These are phyloP conservation scores for Uloborus plumipes DNA, from an alignment of 2,888 invertebrate species.

Conservation along the genomic window DNA sequence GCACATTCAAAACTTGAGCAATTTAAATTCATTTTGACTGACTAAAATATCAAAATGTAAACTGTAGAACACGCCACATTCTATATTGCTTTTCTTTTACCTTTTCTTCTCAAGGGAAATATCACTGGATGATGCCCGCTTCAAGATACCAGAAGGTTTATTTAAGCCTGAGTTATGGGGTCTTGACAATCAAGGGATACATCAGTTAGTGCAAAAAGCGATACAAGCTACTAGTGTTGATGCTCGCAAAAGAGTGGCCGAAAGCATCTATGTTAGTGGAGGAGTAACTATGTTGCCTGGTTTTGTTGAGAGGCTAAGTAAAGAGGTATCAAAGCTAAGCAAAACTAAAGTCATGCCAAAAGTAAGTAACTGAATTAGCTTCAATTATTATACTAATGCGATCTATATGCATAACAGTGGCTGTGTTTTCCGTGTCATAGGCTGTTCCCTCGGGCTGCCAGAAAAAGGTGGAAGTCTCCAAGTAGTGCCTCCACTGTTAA, in stretches of 20 bases:
- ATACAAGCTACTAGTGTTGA: constrained; percentile 76
- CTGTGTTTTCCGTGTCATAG: no score
- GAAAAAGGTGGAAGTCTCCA: no score
- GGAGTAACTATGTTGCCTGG: constrained; percentile 75
- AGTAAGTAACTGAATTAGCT: constrained; percentile 68
- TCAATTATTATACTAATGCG: no score
- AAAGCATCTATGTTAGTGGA: constrained; percentile 76
- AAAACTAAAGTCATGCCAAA: constrained; percentile 74
- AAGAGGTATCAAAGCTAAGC: constrained; percentile 74
- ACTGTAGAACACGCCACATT: no score
- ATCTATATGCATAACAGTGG: no score
- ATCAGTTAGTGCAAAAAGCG: constrained; percentile 75
- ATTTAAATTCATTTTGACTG: no score
- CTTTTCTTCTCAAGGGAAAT: constrained; percentile 26
- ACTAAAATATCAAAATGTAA: no score
- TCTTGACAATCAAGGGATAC: constrained; percentile 75
- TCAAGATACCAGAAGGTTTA: constrained; percentile 74
- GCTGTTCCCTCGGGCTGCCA: no score
- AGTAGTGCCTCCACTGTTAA: no score
- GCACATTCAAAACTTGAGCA: no score
- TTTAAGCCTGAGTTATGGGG: constrained; percentile 76
- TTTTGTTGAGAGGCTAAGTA: constrained; percentile 74
- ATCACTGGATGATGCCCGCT: constrained; percentile 71
- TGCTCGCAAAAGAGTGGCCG: constrained; percentile 74
- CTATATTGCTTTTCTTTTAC: no score